phyloP scores from a whole-genome alignment of 2,888 invertebrate species.

The Thymelicus acteon region DNA sequence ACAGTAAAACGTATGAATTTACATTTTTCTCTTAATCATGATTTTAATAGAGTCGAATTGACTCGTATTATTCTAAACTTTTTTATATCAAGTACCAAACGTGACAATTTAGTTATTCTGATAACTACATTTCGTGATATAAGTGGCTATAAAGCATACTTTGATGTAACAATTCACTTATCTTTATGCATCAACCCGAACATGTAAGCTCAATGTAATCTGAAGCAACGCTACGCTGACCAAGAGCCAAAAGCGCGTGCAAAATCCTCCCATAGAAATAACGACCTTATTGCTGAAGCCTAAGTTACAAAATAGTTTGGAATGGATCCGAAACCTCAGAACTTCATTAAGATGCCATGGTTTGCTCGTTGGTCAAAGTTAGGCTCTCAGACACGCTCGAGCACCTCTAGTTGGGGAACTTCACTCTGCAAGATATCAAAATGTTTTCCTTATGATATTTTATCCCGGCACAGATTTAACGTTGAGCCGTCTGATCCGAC shows the following conservation, averaged over 20 bases:
- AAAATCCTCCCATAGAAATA: slow-evolving; percentile 46
- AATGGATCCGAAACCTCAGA: slow-evolving; percentile 58
- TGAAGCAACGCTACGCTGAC: slow-evolving; percentile 47
- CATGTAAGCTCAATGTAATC: slow-evolving; percentile 18
- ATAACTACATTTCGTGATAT: neutral
- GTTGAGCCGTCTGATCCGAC: slow-evolving; percentile 55
- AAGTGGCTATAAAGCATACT: neutral
- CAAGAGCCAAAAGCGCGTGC: slow-evolving; percentile 50
- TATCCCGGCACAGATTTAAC: slow-evolving; percentile 54
- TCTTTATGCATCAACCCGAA: slow-evolving; percentile 5
- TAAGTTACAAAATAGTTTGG: slow-evolving; percentile 55
- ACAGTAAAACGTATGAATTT: too few relatives aligned
- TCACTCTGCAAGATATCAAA: slow-evolving; percentile 42
- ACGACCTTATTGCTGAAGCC: slow-evolving; percentile 50
- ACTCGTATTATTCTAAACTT: too few relatives aligned
- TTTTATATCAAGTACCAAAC: too few relatives aligned
- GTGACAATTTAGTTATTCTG: neutral
- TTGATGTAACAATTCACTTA: slow-evolving; percentile 4
- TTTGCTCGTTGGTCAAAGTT: slow-evolving; percentile 70
- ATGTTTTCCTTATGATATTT: slow-evolving; percentile 55
- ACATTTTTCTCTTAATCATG: too few relatives aligned
- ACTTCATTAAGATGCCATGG: slow-evolving; percentile 78
- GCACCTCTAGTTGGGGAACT: slow-evolving; percentile 49
- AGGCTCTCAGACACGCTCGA: slow-evolving; percentile 63
- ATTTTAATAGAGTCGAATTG: too few relatives aligned